Base-by-base conservation (phyloP, 1,140 invertebrate species). In the Aphelinus certus region DNA sequence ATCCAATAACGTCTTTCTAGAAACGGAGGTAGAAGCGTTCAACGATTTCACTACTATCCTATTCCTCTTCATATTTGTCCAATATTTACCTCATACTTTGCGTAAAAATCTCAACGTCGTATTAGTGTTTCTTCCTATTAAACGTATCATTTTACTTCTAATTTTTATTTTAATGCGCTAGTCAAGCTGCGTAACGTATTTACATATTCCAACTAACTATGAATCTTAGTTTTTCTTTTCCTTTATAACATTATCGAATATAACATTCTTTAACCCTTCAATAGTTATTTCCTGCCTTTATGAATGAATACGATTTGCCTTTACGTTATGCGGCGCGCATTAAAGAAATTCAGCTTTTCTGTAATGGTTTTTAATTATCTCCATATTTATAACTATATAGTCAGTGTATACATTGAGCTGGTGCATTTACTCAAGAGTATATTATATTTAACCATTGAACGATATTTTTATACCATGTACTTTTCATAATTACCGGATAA, bases 191-290 rank as follows among this genome's bases (percentile, higher is more conserved):
- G 68, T 71, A 66, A 57, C 26, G 26, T 68, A 68, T 55, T 68
- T 42, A 47, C 4, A 55, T 4, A 61, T 53, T 46, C n/a, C 10
- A 47, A 55, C 62, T 60, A 55, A 46, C 26, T 3, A 69, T 51
- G 2, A 64, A 0, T 55, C 45, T 68, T 42, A 43, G 26, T 43
- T 55, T 58, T 55, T 66, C 64, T 26, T 72, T 77, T 72, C 55
- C 75, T 80, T 80, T 78, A 77, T 66, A 73, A 76, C 7, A 57
- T 2, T 9, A 48, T 4, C 7, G 45, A 26, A 46, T 57, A 2
- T 4, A 55, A 45, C 43, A n/a, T 42, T 46, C 76, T 80, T 79
- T 79, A 76, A 71, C 74, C 78, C 81, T 26, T 26, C 26, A 26
- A 26, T 26, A 26, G 26, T 26, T 26, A 26, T 26, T 49, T 73